Percentiles rank a stretch among this genome's conserved stretches.
Evolutionary conservation across 2,113 vertebrate species (phyloP).

Genomic region (Caloenas nicobarica): DNA sequence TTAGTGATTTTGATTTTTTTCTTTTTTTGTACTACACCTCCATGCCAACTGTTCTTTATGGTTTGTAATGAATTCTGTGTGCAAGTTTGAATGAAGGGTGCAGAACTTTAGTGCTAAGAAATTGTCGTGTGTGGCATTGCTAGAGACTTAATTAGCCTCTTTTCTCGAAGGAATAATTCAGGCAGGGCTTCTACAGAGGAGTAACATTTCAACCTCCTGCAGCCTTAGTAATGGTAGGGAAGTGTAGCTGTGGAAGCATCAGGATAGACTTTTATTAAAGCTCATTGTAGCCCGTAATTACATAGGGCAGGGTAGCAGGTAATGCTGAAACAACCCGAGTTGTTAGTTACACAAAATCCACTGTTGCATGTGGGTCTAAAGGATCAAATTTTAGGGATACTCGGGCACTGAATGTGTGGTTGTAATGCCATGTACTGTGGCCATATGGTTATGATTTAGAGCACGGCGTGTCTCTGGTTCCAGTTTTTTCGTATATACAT

Average conservation of each 20-base stretch:
- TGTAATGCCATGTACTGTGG: not conserved
- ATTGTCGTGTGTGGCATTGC: not conserved
- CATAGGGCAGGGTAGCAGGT: not conserved
- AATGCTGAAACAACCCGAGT: not conserved
- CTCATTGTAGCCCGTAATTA: not conserved
- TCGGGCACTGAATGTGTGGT: not conserved
- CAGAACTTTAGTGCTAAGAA: not conserved
- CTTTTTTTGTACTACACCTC: not conserved
- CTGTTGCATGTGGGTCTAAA: not conserved
- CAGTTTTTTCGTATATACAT: rapidly evolving
- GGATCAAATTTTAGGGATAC: not conserved
- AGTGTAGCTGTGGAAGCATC: not conserved
- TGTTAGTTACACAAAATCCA: not conserved
- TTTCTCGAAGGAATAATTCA: not conserved
- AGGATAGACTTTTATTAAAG: not conserved
- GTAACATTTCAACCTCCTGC: not conserved
- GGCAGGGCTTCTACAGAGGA: not conserved
- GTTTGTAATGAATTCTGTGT: not conserved
- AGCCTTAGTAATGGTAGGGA: not conserved
- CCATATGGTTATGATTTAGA: not conserved
- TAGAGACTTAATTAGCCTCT: slow-evolving; percentile 4
- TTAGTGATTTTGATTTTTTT: not conserved
- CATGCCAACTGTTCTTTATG: slow-evolving; percentile 24
- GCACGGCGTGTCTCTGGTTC: not conserved
- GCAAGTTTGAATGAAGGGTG: slow-evolving; percentile 13